Evolutionary conservation across 2,113 vertebrate species (phyloP), one percentile per base, ranked within the genome.

Genomic region (Sylvietta virens): DNA sequence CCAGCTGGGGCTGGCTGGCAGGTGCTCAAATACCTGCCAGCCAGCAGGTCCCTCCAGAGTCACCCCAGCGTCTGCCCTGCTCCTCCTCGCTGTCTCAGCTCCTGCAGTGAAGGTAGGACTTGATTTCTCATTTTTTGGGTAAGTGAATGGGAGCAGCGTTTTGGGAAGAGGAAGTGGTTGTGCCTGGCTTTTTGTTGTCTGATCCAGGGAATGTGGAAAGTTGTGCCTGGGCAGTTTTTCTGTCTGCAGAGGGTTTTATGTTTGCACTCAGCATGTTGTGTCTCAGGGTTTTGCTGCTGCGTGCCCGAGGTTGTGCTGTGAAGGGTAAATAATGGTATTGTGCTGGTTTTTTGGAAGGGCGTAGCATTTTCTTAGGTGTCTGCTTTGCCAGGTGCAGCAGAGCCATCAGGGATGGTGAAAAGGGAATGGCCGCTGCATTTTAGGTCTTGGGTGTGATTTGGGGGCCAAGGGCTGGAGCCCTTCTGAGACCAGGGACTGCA

Each of bases 21-120:
- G 47, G 0, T 8, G 31, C 33, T 58, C 47, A 26, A 7, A 27
- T 1, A 0, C 3, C 3, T 0, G n/a, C n/a, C n/a, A n/a, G n/a
- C n/a, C n/a, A n/a, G n/a, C n/a, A n/a, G n/a, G n/a, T 56, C 13
- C 15, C 31, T 54, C 7, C 15, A 11, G 9, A 0, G 24, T 37
- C 20, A 7, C 14, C 1, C 1, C 4, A 22, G 1, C 13, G 1
- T 1, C 7, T 61, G 54, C 14, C 7, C 11, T 5, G 15, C 9
- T 92, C 27, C n/a, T 82, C 1, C 1, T 6, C 16, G 0, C 7
- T 3, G 31, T 1, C 4, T 4, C 12, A 0, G 6, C 16, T 86
- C 58, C 17, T 73, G 64, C 37, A 12, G 7, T 4, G 0, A 70
- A 86, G 93, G 93, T 95, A 92, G 60, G 91, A 45, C 10, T 45